A percentile compares a stretch with the other conserved stretches of the same genome.
Evolutionary conservation across 1,140 invertebrate genomes (phyloP).

Genomic region (Eulimnadia texana): DNA sequence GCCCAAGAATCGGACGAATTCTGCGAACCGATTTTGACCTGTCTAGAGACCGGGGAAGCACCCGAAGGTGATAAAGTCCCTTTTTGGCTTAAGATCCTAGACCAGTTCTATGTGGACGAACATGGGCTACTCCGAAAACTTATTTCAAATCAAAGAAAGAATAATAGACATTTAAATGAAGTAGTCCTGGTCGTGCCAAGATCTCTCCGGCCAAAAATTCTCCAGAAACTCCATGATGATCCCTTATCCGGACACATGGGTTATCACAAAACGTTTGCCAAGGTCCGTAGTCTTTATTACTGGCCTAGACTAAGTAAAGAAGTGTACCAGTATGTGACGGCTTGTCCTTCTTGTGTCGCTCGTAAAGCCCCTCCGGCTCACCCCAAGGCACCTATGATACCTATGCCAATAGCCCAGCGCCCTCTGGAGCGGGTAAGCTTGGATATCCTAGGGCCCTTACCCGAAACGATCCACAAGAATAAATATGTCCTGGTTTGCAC

Average conservation of each 20-base stretch:
- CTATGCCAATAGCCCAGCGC: not conserved
- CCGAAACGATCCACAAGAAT: slow-evolving; percentile 14
- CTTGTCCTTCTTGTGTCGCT: not conserved
- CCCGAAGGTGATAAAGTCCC: not conserved
- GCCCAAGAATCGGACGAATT: not conserved
- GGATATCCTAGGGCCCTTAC: slow-evolving; percentile 19
- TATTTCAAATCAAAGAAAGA: not conserved
- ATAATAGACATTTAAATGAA: not conserved
- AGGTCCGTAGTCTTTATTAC: not conserved
- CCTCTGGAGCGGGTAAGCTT: slow-evolving; percentile 17
- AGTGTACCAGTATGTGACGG: not conserved
- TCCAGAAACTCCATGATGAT: not conserved
- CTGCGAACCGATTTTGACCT: not conserved
- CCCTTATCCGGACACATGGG: not conserved
- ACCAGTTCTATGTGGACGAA: not conserved
- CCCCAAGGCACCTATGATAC: not conserved
- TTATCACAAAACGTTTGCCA: not conserved
- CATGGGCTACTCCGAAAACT: not conserved
- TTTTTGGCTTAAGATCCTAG: not conserved
- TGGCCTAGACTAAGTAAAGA: not conserved
- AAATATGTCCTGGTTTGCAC: slow-evolving; percentile 20
- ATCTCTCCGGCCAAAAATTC: not conserved
- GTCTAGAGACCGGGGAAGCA: not conserved
- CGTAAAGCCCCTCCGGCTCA: not conserved
- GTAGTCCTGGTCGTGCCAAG: not conserved